Conservation (phyloP, 1,140 invertebrate species). For the Eurosta solidaginis region DNA sequence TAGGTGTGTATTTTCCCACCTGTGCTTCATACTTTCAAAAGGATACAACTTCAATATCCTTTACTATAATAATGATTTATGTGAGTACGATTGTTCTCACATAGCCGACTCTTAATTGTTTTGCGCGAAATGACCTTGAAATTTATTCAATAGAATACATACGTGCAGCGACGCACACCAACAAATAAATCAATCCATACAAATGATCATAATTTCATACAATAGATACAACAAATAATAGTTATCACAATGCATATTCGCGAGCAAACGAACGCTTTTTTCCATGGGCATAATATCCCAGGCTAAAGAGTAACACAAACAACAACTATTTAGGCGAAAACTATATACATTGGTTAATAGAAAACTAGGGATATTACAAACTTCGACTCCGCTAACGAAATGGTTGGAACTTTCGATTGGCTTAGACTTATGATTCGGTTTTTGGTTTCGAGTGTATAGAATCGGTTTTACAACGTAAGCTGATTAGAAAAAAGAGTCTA, state of each 20-base stretch:
- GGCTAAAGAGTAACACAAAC: neutral
- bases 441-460: too few relatives aligned
- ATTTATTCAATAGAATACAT: neutral
- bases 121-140: neutral
- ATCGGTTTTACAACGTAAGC: too few relatives aligned
- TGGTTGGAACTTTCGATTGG: too few relatives aligned
- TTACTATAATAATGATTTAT: neutral
- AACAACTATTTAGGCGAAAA: too few relatives aligned
- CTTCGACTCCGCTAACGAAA: too few relatives aligned
- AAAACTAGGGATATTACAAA: too few relatives aligned
- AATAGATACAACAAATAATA: neutral
- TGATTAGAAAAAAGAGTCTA: too few relatives aligned
- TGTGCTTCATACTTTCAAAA: neutral
- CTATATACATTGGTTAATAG: too few relatives aligned
- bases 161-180: neutral
- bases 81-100: neutral
- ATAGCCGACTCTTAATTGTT: neutral
- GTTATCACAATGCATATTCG: slow-evolving; percentile 6
- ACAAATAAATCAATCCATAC: neutral
- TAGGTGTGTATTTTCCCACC: too few relatives aligned
- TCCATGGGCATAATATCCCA: neutral
- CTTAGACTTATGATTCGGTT: too few relatives aligned
- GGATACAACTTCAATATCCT: neutral
- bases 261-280: neutral
- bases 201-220: neutral